Conservation (phyloP, 2,113 vertebrate species). For the Nycticryphes semicollaris region DNA sequence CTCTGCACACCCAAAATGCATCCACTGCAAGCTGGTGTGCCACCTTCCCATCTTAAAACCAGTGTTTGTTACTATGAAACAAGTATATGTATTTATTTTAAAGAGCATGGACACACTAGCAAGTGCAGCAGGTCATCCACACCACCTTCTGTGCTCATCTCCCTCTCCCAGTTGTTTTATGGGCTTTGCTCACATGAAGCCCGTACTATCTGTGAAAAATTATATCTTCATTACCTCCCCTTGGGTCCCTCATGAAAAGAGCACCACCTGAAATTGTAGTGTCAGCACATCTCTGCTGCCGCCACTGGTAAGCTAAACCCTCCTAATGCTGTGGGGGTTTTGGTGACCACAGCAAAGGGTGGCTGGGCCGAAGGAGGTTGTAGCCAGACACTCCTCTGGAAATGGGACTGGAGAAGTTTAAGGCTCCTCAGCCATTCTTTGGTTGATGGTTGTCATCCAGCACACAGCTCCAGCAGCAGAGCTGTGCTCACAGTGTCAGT, state of each 20-base stretch:
- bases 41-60: background rate
- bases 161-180: background rate
- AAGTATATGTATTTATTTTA: background rate
- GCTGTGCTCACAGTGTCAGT: background rate
- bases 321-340: background rate
- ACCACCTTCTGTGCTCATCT: fast-evolving
- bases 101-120: background rate
- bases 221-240: background rate
- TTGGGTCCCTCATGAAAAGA: background rate
- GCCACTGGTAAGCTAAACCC: background rate
- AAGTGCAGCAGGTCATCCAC: background rate
- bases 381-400: background rate
- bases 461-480: background rate
- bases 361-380: background rate
- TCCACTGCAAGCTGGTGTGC: too few relatives aligned
- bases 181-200: background rate
- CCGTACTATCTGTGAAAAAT: fast-evolving
- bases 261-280: fast-evolving
- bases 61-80: background rate
- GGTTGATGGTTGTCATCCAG: background rate
- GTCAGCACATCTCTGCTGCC: background rate
- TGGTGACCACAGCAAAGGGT: background rate
- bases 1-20: background rate
- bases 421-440: background rate
- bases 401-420: background rate